Evolutionary conservation across 2,888 invertebrate genomes (phyloP).

Genomic region (Laothoe populi): DNA sequence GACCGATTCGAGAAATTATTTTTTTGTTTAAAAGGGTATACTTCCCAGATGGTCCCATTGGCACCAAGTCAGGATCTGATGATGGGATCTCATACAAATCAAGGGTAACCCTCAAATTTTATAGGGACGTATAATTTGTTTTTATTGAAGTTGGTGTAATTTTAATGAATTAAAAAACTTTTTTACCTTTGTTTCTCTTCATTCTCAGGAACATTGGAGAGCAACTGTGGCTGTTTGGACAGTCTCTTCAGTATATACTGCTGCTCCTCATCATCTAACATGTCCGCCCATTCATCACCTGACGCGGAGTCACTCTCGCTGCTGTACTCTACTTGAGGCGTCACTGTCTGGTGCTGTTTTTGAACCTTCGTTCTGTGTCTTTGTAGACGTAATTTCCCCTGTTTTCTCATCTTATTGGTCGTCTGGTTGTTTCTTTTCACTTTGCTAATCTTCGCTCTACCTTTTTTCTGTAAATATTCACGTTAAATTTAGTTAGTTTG

Average conservation of each 20-base stretch:
- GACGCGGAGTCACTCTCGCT: constrained; percentile 76
- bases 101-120: too few relatives aligned
- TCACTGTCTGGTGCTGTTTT: constrained; percentile 62
- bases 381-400: constrained; percentile 80
- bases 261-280: constrained; percentile 85
- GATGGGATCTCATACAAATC: too few relatives aligned
- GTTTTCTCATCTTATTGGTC: constrained; percentile 83
- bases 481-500: constrained; percentile 31
- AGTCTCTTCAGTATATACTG: constrained; percentile 76
- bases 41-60: too few relatives aligned
- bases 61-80: too few relatives aligned
- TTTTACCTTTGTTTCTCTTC: constrained; percentile 58
- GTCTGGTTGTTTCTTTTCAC: constrained; percentile 84
- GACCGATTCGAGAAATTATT: too few relatives aligned
- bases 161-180: too few relatives aligned
- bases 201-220: constrained; percentile 70
- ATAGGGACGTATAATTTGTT: too few relatives aligned
- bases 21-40: too few relatives aligned
- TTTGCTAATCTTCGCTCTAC: constrained; percentile 81
- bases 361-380: constrained; percentile 69
- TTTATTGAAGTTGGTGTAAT: too few relatives aligned
- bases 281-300: constrained; percentile 83
- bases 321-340: constrained; percentile 66
- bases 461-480: constrained; percentile 74
- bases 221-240: constrained; percentile 69